Evolutionary conservation across 2,113 vertebrate genomes (phyloP).

Genomic region (Brachyhypopomus occidentalis): DNA sequence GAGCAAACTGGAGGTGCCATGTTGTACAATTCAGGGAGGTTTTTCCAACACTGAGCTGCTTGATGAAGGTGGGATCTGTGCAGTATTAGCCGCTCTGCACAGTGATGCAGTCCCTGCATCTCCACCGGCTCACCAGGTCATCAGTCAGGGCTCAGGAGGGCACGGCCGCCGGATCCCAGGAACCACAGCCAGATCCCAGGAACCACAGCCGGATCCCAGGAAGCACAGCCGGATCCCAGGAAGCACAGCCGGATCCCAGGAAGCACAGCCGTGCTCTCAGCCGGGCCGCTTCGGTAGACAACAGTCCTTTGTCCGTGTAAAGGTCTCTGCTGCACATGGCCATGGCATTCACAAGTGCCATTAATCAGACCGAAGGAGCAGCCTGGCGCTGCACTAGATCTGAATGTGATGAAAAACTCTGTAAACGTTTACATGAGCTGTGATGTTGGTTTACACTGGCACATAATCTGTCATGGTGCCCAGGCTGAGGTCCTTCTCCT

Average conservation of each 20-base stretch:
- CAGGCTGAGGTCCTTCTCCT: constrained; percentile 29
- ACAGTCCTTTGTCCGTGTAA: constrained; percentile 39
- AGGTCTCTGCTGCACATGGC: constrained; percentile 35
- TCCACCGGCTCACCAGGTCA: background rate
- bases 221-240: constrained; percentile 8
- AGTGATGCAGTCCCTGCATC: background rate
- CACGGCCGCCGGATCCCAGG: background rate
- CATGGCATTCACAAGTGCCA: constrained; percentile 26
- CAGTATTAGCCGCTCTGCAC: background rate
- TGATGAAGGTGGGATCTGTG: background rate
- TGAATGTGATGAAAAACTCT: constrained; percentile 30
- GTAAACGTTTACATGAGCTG: constrained; percentile 44
- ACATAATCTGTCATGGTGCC: constrained; percentile 34
- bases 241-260: background rate
- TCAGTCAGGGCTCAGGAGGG: background rate
- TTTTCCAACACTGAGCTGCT: no score
- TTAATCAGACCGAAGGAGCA: constrained; percentile 10
- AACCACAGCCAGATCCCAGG: background rate
- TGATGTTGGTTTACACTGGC: constrained; percentile 35
- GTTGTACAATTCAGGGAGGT: no score
- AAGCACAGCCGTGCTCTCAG: background rate
- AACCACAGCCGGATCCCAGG: background rate
- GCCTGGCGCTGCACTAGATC: background rate
- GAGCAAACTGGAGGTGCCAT: no score
- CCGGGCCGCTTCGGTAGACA: background rate